Conservation (phyloP, 2,888 invertebrate species). For the Chesias legatella region DNA sequence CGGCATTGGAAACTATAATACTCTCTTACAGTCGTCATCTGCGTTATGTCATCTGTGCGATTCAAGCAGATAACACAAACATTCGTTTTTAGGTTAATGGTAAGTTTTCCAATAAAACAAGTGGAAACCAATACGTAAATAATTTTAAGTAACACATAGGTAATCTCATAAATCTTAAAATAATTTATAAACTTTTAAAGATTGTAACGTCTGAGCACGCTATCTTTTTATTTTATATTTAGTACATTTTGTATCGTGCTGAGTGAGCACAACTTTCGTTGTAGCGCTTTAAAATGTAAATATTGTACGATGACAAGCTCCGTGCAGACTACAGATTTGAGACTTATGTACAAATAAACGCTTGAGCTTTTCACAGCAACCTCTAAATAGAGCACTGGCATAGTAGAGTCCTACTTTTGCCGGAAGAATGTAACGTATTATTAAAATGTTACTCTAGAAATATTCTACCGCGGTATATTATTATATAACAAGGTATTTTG, state of each 20-base stretch:
- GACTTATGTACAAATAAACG: conserved; percentile 10
- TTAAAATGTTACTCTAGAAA: no score
- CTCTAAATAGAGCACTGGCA: conserved; percentile 1
- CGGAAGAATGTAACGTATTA: background rate
- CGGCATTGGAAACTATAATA: conserved; percentile 21
- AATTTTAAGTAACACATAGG: no score
- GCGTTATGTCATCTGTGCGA: no score
- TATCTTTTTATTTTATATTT: conserved; percentile 6
- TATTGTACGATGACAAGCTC: conserved; percentile 22
- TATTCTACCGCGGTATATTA: no score
- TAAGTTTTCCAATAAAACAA: no score
- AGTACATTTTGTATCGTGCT: conserved; percentile 8
- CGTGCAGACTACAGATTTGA: conserved; percentile 15
- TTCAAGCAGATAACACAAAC: no score
- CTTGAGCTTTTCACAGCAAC: conserved; percentile 28
- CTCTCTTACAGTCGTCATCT: conserved; percentile 6
- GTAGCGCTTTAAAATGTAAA: conserved; percentile 22
- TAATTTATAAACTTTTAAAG: no score
- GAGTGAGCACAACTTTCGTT: conserved; percentile 15
- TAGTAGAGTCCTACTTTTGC: background rate
- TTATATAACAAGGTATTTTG: no score
- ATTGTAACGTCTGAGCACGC: no score
- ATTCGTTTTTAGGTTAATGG: no score
- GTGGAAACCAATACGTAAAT: no score
- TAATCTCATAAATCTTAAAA: no score